Evolutionary conservation across 2,888 invertebrate species (phyloP), one percentile per base, ranked within the genome.

Genomic region (Stramonita haemastoma): DNA sequence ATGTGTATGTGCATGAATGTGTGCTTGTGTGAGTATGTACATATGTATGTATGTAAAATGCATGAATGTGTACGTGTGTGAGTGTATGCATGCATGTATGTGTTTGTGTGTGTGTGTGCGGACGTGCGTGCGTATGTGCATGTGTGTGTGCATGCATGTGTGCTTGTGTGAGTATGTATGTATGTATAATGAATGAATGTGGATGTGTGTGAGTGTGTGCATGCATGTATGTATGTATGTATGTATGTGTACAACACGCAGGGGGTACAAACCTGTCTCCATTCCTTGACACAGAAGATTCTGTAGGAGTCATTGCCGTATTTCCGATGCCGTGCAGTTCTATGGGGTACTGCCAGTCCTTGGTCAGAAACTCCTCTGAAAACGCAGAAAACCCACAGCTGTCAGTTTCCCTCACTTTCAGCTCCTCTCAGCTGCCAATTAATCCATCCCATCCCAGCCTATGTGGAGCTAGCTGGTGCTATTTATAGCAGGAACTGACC

Each of bases 251-350:
- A 73, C 26, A 13, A n/a, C 29, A 79, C 34, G 17, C 1, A 79
- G 34, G 29, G 6, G 29, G 11, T 79, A 15, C 79, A 32, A 17
- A 83, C 81, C 94, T 96, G 93, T 91, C 95, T 96, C 96, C 96
- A 96, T 93, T 97, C 97, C 36, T 97, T 97, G 83, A 97, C 95
- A 93, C 97, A 97, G 95, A 97, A 97, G 93, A 97, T 97, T 94
- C 97, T 97, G 93, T 97, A 97, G 0, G 97, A 97, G 94, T 97
- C 97, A 93, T 97, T 97, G 0, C 97, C 97, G 94, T 97, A 97
- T 95, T 97, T 46, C 97, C 97, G 91, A 97, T 97, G 22, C 97
- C 97, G 93, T 97, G 97, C 89, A 97, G 96, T 94, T 97, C 97
- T 92, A 97, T 97, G 0, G 97, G 97, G 85, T 97, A 96, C 22